phyloP scores from a whole-genome alignment of 2,888 invertebrate species.

The Gryllus longicercus region DNA sequence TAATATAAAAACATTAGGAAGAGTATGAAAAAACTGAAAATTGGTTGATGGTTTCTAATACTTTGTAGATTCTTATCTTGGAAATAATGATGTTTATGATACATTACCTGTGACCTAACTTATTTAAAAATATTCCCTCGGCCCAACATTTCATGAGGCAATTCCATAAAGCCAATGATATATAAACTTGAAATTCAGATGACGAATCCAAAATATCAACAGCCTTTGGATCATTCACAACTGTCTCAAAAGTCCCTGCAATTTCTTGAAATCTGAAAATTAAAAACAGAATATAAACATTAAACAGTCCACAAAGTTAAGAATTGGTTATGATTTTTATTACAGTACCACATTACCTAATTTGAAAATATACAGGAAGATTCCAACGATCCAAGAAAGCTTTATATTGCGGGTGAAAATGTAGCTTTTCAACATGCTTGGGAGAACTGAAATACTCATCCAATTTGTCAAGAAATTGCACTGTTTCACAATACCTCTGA shows the following conservation, averaged over 20 bases:
- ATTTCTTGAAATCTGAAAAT: slow-evolving; percentile 80
- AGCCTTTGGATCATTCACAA: slow-evolving; percentile 35
- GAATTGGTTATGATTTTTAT: background rate
- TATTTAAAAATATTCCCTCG: slow-evolving; percentile 72
- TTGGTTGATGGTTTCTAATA: no score
- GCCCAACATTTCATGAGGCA: slow-evolving; percentile 68
- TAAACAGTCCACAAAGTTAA: no score
- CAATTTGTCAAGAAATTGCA: slow-evolving; percentile 69
- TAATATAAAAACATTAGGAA: no score
- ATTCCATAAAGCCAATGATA: slow-evolving; percentile 53
- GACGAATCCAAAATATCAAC: background rate
- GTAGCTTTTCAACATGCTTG: slow-evolving; percentile 58
- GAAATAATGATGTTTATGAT: background rate
- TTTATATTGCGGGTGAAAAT: slow-evolving; percentile 67
- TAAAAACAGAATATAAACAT: background rate
- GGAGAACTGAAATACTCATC: slow-evolving; percentile 61
- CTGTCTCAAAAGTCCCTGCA: slow-evolving; percentile 57
- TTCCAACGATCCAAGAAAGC: slow-evolving; percentile 86
- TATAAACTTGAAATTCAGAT: slow-evolving; percentile 40
- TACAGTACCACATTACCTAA: slow-evolving; percentile 50
- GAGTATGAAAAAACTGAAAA: no score
- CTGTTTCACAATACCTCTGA: slow-evolving; percentile 71
- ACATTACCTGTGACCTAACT: slow-evolving; percentile 60
- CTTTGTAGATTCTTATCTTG: no score
- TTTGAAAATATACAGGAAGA: slow-evolving; percentile 93